Base-by-base conservation (phyloP, 35 echinoderm and acorn worm species). In the Anneissia japonica region DNA sequence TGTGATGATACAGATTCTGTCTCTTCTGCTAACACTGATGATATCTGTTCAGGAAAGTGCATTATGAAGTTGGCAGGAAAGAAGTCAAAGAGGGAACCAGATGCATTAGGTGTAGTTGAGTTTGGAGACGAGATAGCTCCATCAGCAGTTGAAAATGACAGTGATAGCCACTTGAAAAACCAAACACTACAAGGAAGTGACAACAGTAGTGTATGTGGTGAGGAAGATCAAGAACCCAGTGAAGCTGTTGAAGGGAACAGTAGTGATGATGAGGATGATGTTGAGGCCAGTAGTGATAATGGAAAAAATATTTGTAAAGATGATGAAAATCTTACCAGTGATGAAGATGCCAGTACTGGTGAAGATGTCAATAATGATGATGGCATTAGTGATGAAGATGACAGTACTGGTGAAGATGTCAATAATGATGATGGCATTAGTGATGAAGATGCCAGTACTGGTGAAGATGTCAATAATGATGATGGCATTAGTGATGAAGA, bases 11-110 rank as follows among this genome's bases (percentile, higher is more conserved):
- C 84, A 16, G 75, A 82, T 3, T 90, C 88, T 5, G 46, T 81
- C 33, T 86, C 74, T 16, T 88, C 91, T 41, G 91, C 74, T 31
- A 86, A 88, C 43, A 93, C 91, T 79, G 91, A 89, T 84, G 86
- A 93, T 12, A 88, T 93, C 33, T 93, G 91, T 26, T 64, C 51
- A 9, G 51, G 51, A 64, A 64, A 26, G 21, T 26, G n/a, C n/a
- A n/a, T n/a, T n/a, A n/a, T n/a, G n/a, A n/a, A n/a, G n/a, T n/a
- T n/a, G n/a, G n/a, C n/a, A n/a, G n/a, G n/a, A n/a, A n/a, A n/a
- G n/a, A n/a, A n/a, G n/a, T n/a, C n/a, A n/a, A n/a, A n/a, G 51
- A 64, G 19, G 1, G 26, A 2, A 26, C 2, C 6, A 19, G n/a
- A n/a, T n/a, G 51, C 1, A 16, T 9, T 64, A 64, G 19, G 19